phyloP scores from a whole-genome alignment of 2,888 invertebrate genomes.

The Ormia ochracea region DNA sequence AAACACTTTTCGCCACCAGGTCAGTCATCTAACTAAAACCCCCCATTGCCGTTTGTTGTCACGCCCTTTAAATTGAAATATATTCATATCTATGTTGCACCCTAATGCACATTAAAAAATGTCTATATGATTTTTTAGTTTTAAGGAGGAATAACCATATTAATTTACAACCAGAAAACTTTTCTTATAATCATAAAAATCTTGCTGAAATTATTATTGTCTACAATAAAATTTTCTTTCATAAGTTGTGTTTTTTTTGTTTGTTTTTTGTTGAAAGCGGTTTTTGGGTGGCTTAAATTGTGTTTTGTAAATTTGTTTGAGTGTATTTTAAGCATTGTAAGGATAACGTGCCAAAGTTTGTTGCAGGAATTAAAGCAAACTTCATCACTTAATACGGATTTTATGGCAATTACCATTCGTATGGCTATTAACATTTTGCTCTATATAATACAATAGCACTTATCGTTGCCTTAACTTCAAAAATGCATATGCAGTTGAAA shows the following conservation, averaged over 20 bases:
- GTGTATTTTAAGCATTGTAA: neutral
- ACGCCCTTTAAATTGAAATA: no score
- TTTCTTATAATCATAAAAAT: conserved; percentile 73
- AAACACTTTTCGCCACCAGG: no score
- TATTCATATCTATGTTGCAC: neutral
- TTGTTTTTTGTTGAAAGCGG: neutral
- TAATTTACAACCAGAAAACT: conserved; percentile 64
- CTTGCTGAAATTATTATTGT: conserved; percentile 61
- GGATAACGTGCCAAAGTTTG: conserved; percentile 24
- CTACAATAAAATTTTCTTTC: conserved; percentile 56
- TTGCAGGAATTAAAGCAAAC: conserved; percentile 52
- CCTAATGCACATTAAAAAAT: neutral
- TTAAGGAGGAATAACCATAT: conserved; percentile 34
- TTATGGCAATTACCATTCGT: conserved; percentile 34
- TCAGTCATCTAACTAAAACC: no score
- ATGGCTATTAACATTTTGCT: neutral
- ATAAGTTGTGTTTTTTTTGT: conserved; percentile 52
- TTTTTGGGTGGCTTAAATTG: neutral
- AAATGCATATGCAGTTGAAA: no score
- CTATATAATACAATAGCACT: neutral
- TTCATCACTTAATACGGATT: conserved; percentile 42
- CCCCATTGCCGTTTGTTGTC: no score
- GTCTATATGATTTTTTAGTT: neutral
- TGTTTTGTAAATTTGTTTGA: neutral
- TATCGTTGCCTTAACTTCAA: no score